These are phyloP conservation scores for Callospermophilus lateralis DNA, from an alignment of 2,113 vertebrate species.

Conservation along the genomic window DNA sequence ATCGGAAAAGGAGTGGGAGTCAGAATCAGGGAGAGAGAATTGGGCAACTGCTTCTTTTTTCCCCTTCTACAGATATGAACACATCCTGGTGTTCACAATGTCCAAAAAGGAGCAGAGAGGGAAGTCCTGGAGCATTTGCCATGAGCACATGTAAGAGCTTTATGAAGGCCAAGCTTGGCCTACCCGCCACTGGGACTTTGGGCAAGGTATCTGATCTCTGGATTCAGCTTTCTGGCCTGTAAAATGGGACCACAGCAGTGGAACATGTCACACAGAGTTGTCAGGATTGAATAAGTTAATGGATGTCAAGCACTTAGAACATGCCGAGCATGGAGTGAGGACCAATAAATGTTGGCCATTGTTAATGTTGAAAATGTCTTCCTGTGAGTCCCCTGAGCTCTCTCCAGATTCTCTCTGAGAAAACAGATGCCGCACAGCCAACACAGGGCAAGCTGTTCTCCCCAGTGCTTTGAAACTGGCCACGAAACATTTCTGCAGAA, in stretches of 20 bases:
- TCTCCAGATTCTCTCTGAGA: not conserved
- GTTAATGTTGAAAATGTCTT: not conserved
- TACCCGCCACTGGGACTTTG: too few species aligned
- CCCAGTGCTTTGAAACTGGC: not conserved
- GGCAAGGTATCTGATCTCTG: not conserved
- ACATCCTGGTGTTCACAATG: not conserved
- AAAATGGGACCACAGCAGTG: not conserved
- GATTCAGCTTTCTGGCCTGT: not conserved
- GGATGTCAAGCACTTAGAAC: not conserved
- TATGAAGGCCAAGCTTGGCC: not conserved
- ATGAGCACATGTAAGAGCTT: not conserved
- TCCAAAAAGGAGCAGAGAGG: not conserved
- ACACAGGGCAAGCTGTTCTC: not conserved
- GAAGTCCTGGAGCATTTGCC: not conserved
- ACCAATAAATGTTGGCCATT: not conserved
- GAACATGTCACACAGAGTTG: not conserved
- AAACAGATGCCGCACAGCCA: not conserved
- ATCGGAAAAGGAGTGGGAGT: not conserved
- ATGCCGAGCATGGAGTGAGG: not conserved
- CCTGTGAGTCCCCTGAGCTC: not conserved
- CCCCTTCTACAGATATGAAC: not conserved
- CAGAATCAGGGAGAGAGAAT: not conserved
- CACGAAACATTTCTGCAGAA: not conserved
- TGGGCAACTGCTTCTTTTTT: not conserved
- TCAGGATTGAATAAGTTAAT: not conserved